Conservation (phyloP, 2,113 vertebrate species). For the Paralichthys olivaceus region DNA sequence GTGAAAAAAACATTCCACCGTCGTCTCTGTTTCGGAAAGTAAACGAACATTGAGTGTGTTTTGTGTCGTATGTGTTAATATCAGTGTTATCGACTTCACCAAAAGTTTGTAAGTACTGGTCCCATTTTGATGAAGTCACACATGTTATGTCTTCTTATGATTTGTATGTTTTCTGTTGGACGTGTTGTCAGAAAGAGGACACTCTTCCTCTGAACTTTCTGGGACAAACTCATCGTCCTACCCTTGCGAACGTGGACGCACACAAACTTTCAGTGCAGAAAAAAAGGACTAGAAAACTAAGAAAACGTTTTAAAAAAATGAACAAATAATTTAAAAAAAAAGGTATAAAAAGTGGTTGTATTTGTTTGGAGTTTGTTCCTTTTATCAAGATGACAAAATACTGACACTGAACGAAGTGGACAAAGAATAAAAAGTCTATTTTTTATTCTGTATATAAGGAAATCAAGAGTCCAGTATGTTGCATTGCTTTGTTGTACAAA, state of each 20-base stretch:
- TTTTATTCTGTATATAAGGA: conserved; percentile 84
- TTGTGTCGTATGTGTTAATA: conserved; percentile 63
- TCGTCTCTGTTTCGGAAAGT: background rate
- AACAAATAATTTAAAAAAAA: conserved; percentile 15
- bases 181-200: conserved; percentile 72
- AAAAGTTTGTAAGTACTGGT: conserved; percentile 32
- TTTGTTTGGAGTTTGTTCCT: conserved; percentile 68
- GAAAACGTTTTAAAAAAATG: conserved; percentile 26
- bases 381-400: conserved; percentile 65
- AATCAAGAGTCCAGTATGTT: conserved; percentile 75
- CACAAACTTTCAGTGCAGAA: conserved; percentile 51
- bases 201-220: conserved; percentile 67
- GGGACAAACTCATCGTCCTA: conserved; percentile 1
- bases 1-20: background rate
- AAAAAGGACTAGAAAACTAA: conserved; percentile 38
- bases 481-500: conserved; percentile 87
- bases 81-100: conserved; percentile 51
- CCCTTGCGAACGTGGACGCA: conserved; percentile 29
- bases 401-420: conserved; percentile 82
- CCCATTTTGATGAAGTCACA: conserved; percentile 22
- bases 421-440: conserved; percentile 83
- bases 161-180: conserved; percentile 47
- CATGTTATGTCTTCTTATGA: background rate
- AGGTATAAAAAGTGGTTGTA: conserved; percentile 35
- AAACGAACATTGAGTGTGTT: background rate